phyloP scores from a whole-genome alignment of 2,797 vertebrate genomes.

The Rhynchotus rufescens region DNA sequence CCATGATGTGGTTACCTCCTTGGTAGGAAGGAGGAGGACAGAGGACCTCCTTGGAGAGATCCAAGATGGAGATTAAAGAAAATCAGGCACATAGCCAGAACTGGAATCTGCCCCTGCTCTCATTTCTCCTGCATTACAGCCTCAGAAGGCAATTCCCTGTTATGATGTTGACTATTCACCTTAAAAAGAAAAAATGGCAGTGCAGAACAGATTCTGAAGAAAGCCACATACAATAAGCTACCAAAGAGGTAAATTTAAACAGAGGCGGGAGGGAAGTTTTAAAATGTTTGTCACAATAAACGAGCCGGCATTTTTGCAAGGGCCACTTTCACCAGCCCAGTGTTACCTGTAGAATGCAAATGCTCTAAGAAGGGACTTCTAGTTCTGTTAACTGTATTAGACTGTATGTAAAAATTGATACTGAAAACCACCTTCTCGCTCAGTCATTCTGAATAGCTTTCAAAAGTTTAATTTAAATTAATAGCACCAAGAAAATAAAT shows the following conservation, averaged over 20 bases:
- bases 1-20: neutral
- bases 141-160: neutral
- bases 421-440: neutral
- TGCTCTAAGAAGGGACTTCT: neutral
- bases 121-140: neutral
- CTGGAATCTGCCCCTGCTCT: neutral
- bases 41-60: neutral
- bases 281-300: neutral
- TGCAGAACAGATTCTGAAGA: neutral
- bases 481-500: neutral
- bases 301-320: fast-evolving
- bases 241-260: neutral
- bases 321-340: neutral
- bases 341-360: neutral
- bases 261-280: neutral
- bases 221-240: neutral
- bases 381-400: neutral
- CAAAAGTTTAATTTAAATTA: neutral
- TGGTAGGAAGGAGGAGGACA: neutral
- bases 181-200: neutral
- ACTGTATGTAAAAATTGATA: neutral
- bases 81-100: neutral
- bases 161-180: neutral
- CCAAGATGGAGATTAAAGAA: neutral
- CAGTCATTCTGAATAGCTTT: neutral